Percentiles rank a stretch among this genome's conserved stretches.
These are phyloP conservation scores for Keiferia lycopersicella DNA, from an alignment of 2,888 invertebrate genomes.

Conservation along the genomic window DNA sequence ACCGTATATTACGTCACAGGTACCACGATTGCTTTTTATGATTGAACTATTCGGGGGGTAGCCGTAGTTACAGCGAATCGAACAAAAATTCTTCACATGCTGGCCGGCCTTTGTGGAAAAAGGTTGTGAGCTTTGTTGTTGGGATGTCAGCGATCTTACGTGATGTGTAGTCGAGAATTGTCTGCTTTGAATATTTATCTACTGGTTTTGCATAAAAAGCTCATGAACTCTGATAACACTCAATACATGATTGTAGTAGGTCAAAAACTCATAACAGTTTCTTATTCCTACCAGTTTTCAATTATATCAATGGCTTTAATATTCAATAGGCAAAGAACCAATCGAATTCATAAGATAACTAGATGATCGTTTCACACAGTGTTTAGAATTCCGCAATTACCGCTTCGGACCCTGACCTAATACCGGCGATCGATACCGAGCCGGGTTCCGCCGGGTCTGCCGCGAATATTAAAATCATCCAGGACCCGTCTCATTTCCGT, in stretches of 20 bases:
- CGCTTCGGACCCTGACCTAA: slow-evolving; percentile 50
- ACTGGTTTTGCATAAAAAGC: too few species aligned
- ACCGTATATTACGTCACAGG: slow-evolving; percentile 65
- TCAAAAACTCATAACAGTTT: too few species aligned
- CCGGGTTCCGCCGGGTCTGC: slow-evolving; percentile 57
- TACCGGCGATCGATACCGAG: slow-evolving; percentile 53
- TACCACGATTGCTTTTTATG: slow-evolving; percentile 72
- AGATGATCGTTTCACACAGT: slow-evolving; percentile 27
- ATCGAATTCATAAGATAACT: not conserved
- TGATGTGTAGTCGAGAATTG: not conserved
- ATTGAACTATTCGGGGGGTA: slow-evolving; percentile 43
- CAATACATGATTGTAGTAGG: too few species aligned
- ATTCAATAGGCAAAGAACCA: not conserved
- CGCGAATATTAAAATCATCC: slow-evolving; percentile 75
- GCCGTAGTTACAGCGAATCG: not conserved
- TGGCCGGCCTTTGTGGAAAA: not conserved
- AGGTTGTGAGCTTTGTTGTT: not conserved
- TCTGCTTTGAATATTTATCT: not conserved
- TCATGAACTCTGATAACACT: too few species aligned
- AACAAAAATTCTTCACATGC: not conserved
- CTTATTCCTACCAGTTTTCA: too few species aligned
- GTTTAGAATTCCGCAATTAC: slow-evolving; percentile 42
- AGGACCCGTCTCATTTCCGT: slow-evolving; percentile 48
- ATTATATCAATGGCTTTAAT: too few species aligned
- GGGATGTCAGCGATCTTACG: not conserved